These are phyloP conservation scores for Heliconius cydno DNA, from an alignment of 2,888 invertebrate species.

Conservation along the genomic window DNA sequence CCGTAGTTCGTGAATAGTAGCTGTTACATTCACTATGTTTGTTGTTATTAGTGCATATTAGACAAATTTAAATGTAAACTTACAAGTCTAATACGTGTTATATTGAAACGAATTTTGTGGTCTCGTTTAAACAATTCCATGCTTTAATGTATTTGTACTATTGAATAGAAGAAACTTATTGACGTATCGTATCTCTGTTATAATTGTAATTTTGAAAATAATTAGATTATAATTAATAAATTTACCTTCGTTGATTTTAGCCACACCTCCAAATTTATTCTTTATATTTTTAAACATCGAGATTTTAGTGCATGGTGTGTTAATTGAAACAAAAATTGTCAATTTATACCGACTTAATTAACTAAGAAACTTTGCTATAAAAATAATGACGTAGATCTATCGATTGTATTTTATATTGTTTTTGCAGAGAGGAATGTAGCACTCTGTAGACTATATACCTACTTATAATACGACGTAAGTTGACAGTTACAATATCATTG, in stretches of 20 bases:
- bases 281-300: not conserved
- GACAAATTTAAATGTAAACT: conserved; percentile 10
- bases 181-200: conserved; percentile 39
- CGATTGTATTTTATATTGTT: not conserved
- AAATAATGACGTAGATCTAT: not conserved
- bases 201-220: conserved; percentile 38
- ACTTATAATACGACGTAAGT: conserved; percentile 23
- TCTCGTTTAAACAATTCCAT: conserved; percentile 20
- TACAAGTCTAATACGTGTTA: conserved; percentile 1
- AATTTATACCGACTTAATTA: conserved; percentile 2
- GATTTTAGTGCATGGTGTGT: not conserved
- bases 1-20: conserved; percentile 41
- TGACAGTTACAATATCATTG: conserved; percentile 43
- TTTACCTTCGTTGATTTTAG: conserved; percentile 14
- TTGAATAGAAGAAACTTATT: conserved; percentile 34
- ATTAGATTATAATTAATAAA: conserved; percentile 12
- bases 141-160: conserved; percentile 20
- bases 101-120: conserved; percentile 5
- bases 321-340: not conserved
- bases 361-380: not conserved
- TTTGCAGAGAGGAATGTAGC: conserved; percentile 61
- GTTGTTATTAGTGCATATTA: conserved; percentile 23
- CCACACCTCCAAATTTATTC: not conserved
- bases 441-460: conserved; percentile 63
- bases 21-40: conserved; percentile 43